Evolutionary conservation across 2,888 invertebrate species (phyloP), one percentile per base, ranked within the genome.

Genomic region (Platycnemis pennipes): DNA sequence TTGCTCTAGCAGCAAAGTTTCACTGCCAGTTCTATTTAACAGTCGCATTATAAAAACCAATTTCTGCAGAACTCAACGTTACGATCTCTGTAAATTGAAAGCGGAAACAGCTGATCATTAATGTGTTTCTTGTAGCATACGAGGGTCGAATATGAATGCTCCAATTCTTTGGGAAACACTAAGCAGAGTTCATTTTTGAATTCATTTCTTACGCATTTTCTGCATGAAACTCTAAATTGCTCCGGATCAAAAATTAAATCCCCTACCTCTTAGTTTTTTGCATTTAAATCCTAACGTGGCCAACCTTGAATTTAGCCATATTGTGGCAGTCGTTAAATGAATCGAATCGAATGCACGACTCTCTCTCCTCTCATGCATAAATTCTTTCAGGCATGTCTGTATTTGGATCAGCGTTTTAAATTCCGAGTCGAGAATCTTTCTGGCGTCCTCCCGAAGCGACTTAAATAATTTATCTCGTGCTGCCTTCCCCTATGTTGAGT

Each of bases 391-490:
- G 77, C 77, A 77, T 13, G 37, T 77, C 77, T 11, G 37, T 37
- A 77, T 77, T 77, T 77, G 37, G 77, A 77, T 5, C 77, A 11
- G 37, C 11, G 37, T 77, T 77, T 77, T 77, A 77, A 63, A 77
- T 77, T 77, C 77, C 77, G 77, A 77, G 37, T 2, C 2, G 77
- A 77, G 77, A 77, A 77, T 37, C 37, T 77, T 63, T 22, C 77
- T 77, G 77, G 11, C 37, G 37, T 77, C 77, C 31, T 37, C 37
- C 77, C 13, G 77, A 77, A 77, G 77, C 31, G 77, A 16, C 77
- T 77, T 77, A 77, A 77, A 77, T 77, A 77, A 77, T 77, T 77
- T 77, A 77, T 77, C 77, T 37, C 37, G 11, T 37, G 77, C 77
- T 77, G 31, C 77, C 77, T 77, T 77, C 77, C 37, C 77, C 31